Evolutionary conservation across 1,140 invertebrate species (phyloP), one percentile per base, ranked within the genome.

Genomic region (Phenacoccus solenopsis): DNA sequence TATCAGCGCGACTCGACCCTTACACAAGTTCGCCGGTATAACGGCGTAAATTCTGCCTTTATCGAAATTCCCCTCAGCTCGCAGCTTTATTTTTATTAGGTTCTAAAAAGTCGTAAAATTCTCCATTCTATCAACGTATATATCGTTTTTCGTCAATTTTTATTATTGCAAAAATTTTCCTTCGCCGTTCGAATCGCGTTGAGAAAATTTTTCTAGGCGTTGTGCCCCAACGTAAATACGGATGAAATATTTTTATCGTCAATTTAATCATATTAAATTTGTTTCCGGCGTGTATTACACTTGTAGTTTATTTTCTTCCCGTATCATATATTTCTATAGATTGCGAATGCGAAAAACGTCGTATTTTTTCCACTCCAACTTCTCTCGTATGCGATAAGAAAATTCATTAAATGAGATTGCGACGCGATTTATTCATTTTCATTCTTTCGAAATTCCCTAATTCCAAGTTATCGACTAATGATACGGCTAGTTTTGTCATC

Each of bases 101-200:
- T 64, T 64, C 59, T 64, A 64, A 64, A 64, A 64, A 64, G 59
- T 64, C 59, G 59, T 64, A 64, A 64, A 64, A 64, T 64, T 64
- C 59, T 27, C 13, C 22, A 64, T 64, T 64, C 59, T 64, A 64
- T 64, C 59, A 64, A 25, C 59, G 59, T 64, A 27, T 27, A 27
- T 64, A 64, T 64, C 59, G 59, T 24, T 24, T 64, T 64, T 64
- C 25, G 59, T 64, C 59, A 64, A 64, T 64, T 25, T 64, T 64
- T 64, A 64, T 64, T 25, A 49, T 49, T 49, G 38, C 38, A 16
- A 49, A n/a, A 49, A 49, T 9, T 49, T 49, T 49, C 20, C 16
- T 49, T n/a, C 38, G 38, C n/a, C n/a, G 38, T n/a, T 49, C 20
- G 20, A 49, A 49, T 49, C 38, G 38, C 20, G 38, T 49, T 49